phyloP scores from a whole-genome alignment of 2,797 vertebrate species.

The Harpagifer antarcticus region DNA sequence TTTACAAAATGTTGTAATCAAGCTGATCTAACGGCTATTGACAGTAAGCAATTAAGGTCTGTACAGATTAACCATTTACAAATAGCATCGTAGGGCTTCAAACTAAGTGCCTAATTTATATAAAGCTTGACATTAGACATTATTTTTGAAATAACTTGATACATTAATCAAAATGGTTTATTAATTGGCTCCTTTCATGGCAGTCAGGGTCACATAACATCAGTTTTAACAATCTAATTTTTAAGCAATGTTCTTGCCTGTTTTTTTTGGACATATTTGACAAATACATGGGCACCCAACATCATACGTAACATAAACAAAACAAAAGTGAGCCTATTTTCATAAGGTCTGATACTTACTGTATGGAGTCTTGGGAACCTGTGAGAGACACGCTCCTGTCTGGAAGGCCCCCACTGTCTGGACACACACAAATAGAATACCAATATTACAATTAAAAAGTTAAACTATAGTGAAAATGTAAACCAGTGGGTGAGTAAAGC shows the following conservation, averaged over 20 bases:
- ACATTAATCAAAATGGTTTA: no score
- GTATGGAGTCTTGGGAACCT: conserved; percentile 84
- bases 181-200: no score
- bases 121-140: neutral
- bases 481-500: neutral
- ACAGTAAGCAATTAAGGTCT: neutral
- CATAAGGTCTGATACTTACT: conserved; percentile 75
- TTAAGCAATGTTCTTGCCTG: neutral
- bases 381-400: conserved; percentile 90
- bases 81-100: neutral
- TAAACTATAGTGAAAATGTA: conserved; percentile 3
- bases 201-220: no score
- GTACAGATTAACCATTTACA: neutral
- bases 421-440: conserved; percentile 30
- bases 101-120: neutral
- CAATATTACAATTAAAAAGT: neutral
- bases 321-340: neutral
- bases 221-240: no score
- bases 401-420: conserved; percentile 91
- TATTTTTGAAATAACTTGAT: neutral
- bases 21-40: neutral
- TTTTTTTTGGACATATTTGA: no score
- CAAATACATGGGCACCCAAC: neutral
- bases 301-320: neutral
- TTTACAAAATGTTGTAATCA: neutral